Conservation (phyloP, 2,888 invertebrate genomes). For the Netelia fuscicornis region DNA sequence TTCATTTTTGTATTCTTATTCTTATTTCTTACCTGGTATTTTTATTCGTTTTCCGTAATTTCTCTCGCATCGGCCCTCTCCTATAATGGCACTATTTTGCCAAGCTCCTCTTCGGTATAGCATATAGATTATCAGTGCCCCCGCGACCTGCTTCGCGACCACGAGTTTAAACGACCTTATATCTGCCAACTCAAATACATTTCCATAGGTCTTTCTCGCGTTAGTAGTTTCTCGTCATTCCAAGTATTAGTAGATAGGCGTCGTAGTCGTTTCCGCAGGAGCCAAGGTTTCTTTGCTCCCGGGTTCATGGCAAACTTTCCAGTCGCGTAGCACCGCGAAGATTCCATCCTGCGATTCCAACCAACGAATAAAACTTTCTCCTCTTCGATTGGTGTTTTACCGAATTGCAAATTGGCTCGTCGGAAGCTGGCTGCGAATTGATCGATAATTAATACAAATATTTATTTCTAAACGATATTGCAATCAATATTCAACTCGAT, state of each 20-base stretch:
- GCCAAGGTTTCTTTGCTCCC: constrained; percentile 48
- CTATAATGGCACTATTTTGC: constrained; percentile 46
- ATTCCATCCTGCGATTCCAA: background rate
- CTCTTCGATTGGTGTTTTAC: background rate
- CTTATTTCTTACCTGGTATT: background rate
- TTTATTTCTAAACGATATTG: background rate
- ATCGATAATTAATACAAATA: background rate
- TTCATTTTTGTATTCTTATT: background rate
- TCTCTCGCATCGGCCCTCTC: constrained; percentile 21
- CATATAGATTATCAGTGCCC: constrained; percentile 51
- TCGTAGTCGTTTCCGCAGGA: constrained; percentile 50
- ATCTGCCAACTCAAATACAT: constrained; percentile 52
- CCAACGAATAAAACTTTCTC: background rate
- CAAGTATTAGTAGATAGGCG: background rate
- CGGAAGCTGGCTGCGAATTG: background rate
- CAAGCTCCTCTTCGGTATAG: constrained; percentile 51
- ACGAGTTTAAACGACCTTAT: constrained; percentile 69
- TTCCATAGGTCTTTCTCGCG: constrained; percentile 43
- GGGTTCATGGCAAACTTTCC: constrained; percentile 43
- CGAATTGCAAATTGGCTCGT: background rate
- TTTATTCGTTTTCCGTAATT: background rate
- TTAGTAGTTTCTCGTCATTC: constrained; percentile 35
- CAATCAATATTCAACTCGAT: background rate
- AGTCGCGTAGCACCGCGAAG: constrained; percentile 41
- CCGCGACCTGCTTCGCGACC: constrained; percentile 27